Percentiles rank a stretch among this genome's conserved stretches.
Evolutionary conservation across 2,888 invertebrate species (phyloP).

Genomic region (Athalia cordata): DNA sequence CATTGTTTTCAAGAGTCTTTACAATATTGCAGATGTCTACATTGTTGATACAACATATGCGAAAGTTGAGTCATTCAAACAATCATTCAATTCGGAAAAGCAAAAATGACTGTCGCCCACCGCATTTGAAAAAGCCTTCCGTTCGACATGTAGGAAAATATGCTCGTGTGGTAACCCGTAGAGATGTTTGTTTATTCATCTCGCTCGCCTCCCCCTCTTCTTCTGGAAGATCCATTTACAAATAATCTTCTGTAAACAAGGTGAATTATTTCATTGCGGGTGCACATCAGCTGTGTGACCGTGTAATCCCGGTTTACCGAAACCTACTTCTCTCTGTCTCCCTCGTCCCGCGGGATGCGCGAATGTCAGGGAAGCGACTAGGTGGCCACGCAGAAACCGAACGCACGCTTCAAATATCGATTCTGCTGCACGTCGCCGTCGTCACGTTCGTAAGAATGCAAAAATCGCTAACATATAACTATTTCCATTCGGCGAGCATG

Average conservation of each 20-base stretch:
- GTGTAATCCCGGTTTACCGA: slow-evolving; percentile 25
- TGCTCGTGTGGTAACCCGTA: too few species aligned
- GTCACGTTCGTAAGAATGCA: neutral
- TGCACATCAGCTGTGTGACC: slow-evolving; percentile 18
- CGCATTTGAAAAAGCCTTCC: too few species aligned
- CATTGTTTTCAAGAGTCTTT: too few species aligned
- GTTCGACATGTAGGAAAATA: neutral
- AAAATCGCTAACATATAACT: too few species aligned
- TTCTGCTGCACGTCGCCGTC: slow-evolving; percentile 28
- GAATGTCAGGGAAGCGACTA: slow-evolving; percentile 42
- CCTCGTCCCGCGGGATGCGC: slow-evolving; percentile 35
- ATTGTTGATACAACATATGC: too few species aligned
- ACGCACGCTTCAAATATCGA: slow-evolving; percentile 43
- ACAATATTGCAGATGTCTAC: too few species aligned
- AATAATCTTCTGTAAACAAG: slow-evolving; percentile 8
- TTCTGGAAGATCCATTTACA: neutral
- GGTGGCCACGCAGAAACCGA: slow-evolving; percentile 40
- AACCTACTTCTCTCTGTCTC: slow-evolving; percentile 1
- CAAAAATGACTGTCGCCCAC: too few species aligned
- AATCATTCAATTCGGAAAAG: too few species aligned
- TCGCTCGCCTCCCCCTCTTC: neutral
- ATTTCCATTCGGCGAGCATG: too few species aligned
- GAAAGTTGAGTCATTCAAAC: too few species aligned
- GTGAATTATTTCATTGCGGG: slow-evolving; percentile 3
- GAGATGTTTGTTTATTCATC: neutral